phyloP scores from a whole-genome alignment of 2,888 invertebrate species.

The Seira sanloemensis region DNA sequence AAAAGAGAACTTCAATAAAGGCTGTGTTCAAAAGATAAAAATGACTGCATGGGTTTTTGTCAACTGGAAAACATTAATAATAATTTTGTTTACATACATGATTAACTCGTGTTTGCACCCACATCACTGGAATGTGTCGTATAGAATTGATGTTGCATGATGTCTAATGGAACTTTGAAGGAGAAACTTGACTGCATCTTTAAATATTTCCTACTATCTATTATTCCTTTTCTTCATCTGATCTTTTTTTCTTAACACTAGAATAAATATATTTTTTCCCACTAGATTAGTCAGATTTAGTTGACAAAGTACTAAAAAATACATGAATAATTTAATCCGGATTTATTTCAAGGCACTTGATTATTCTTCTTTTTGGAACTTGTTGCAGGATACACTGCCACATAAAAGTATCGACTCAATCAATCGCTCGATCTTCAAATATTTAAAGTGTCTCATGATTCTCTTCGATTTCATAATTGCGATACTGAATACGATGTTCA shows the following conservation, averaged over 20 bases:
- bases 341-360: not conserved
- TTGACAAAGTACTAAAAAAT: not conserved
- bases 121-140: too few relatives aligned
- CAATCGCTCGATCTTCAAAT: not conserved
- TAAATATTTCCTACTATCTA: too few relatives aligned
- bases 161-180: too few relatives aligned
- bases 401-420: slow-evolving; percentile 15
- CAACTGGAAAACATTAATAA: too few relatives aligned
- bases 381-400: slow-evolving; percentile 40
- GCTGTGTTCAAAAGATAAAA: slow-evolving; percentile 56
- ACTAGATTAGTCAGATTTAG: not conserved
- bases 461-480: not conserved
- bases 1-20: slow-evolving; percentile 57
- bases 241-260: not conserved
- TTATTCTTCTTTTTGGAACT: slow-evolving; percentile 21
- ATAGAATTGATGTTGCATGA: too few relatives aligned
- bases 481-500: too few relatives aligned
- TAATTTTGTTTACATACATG: too few relatives aligned
- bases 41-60: too few relatives aligned
- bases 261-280: not conserved
- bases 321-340: not conserved
- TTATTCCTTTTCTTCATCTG: not conserved
- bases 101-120: too few relatives aligned
- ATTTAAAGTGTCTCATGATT: not conserved
- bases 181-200: too few relatives aligned